Evolutionary conservation across 2,113 vertebrate species (phyloP).

Genomic region (Numida meleagris): DNA sequence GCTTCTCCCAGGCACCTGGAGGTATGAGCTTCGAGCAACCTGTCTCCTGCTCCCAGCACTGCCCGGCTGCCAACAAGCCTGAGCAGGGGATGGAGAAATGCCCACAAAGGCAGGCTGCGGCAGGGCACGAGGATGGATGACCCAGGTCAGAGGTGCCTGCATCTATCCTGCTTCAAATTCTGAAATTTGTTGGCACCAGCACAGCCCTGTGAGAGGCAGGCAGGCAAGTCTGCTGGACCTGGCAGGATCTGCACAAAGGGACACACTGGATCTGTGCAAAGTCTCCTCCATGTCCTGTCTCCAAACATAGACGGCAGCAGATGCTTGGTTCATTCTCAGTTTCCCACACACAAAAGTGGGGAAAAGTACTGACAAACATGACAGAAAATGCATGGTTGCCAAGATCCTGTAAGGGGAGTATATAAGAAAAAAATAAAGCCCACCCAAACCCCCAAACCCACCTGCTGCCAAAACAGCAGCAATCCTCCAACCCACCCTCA

Average conservation of each 20-base stretch:
- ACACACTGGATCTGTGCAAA: background rate
- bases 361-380: slow-evolving; percentile 48
- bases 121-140: background rate
- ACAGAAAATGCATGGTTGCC: slow-evolving; percentile 34
- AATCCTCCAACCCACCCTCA: background rate
- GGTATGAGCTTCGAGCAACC: slow-evolving; percentile 2
- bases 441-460: background rate
- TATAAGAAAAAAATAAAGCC: background rate
- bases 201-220: background rate
- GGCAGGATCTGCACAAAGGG: background rate
- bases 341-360: slow-evolving; percentile 46
- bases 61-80: background rate
- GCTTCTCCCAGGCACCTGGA: background rate
- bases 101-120: background rate
- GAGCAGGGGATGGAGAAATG: background rate
- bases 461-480: background rate
- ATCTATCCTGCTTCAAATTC: background rate
- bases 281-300: background rate
- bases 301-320: slow-evolving; percentile 61
- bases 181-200: background rate
- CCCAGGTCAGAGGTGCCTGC: accelerated
- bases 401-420: background rate
- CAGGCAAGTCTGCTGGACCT: background rate
- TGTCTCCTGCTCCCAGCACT: background rate
- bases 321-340: slow-evolving; percentile 39